Percentiles rank a stretch among this genome's conserved stretches.
Conservation (phyloP, 1,140 invertebrate genomes). For the Solen grandis region DNA sequence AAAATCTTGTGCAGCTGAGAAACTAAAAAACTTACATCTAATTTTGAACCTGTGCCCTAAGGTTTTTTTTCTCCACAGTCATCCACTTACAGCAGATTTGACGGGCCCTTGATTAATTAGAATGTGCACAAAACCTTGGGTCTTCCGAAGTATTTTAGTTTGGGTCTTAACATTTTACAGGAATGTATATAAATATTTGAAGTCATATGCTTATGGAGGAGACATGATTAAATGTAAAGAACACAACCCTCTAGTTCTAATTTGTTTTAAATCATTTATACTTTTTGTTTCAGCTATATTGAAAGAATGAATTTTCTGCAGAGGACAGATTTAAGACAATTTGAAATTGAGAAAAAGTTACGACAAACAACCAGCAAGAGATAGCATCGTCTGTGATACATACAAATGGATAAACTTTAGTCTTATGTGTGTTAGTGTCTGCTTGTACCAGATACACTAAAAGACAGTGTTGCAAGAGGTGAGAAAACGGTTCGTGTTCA, state of each 20-base stretch:
- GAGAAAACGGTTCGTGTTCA: too few species aligned
- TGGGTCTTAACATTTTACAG: neutral
- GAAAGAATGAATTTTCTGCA: conserved; percentile 94
- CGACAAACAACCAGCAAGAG: conserved; percentile 70
- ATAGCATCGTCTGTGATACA: too few species aligned
- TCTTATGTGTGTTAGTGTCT: too few species aligned
- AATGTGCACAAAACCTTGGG: neutral
- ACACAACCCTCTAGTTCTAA: neutral
- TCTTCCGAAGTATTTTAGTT: neutral
- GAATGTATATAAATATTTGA: neutral
- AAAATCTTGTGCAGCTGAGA: too few species aligned
- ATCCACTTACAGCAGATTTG: too few species aligned
- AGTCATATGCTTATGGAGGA: neutral
- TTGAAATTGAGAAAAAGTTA: conserved; percentile 89
- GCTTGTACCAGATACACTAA: too few species aligned
- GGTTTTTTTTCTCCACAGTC: too few species aligned
- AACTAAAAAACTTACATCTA: too few species aligned
- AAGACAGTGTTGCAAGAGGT: too few species aligned
- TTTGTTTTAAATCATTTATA: conserved; percentile 13
- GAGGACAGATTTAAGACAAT: conserved; percentile 92
- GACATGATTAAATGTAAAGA: neutral
- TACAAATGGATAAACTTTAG: too few species aligned
- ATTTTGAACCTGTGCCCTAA: too few species aligned
- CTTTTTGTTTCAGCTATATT: conserved; percentile 86
- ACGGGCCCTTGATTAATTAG: too few species aligned